These are phyloP conservation scores for Melanostoma scalare DNA, from an alignment of 2,888 invertebrate species.

Conservation along the genomic window DNA sequence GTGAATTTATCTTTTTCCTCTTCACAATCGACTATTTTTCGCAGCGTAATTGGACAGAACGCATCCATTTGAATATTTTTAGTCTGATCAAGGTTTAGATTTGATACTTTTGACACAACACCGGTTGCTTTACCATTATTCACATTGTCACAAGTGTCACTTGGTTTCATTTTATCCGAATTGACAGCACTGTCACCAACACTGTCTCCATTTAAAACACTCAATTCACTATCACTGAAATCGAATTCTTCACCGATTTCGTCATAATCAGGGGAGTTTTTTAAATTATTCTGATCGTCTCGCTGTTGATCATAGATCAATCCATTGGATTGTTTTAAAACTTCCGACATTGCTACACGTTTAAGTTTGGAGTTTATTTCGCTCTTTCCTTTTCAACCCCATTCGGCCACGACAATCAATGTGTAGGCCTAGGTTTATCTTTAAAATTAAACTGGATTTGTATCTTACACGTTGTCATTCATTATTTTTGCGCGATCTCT, in stretches of 20 bases:
- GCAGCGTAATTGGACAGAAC: conserved; percentile 74
- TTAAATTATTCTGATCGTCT: conserved; percentile 50
- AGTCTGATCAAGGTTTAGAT: conserved; percentile 41
- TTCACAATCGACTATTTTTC: conserved; percentile 73
- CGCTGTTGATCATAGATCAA: conserved; percentile 57
- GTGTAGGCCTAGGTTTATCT: conserved; percentile 26
- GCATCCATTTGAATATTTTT: conserved; percentile 52
- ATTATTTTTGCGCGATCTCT: conserved; percentile 62
- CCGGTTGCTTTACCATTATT: conserved; percentile 11
- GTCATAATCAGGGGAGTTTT: conserved; percentile 74
- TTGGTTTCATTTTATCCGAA: conserved; percentile 32
- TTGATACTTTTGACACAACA: conserved; percentile 36
- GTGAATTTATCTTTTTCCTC: conserved; percentile 18
- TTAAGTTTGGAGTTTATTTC: conserved; percentile 11
- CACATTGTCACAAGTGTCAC: conserved; percentile 39
- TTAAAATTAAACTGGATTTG: conserved; percentile 44
- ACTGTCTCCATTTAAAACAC: conserved; percentile 73
- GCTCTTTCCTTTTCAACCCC: conserved; percentile 29
- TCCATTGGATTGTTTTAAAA: conserved; percentile 59
- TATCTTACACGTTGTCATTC: conserved; percentile 57
- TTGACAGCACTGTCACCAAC: conserved; percentile 21
- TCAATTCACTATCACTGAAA: conserved; percentile 78
- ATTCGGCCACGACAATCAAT: conserved; percentile 34
- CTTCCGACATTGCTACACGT: conserved; percentile 63
- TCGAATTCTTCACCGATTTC: conserved; percentile 78